Evolutionary conservation across 2,888 invertebrate genomes (phyloP).

Genomic region (Creontiades dilutus): DNA sequence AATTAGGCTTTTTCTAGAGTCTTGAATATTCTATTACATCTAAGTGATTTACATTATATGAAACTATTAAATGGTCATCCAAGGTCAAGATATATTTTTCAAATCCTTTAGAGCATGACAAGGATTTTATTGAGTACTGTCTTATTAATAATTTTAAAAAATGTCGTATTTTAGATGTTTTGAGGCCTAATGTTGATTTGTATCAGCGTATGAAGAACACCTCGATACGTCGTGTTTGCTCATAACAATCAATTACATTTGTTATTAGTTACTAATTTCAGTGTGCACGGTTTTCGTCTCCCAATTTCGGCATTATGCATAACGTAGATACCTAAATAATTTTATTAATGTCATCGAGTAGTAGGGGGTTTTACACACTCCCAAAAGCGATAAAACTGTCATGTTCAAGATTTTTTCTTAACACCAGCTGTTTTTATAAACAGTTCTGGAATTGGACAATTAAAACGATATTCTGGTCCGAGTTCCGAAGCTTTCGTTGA

Average conservation of each 20-base stretch:
- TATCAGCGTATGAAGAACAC: slow-evolving; percentile 1
- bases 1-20: slow-evolving; percentile 44
- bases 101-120: background rate
- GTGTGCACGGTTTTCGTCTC: background rate
- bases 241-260: slow-evolving; percentile 24
- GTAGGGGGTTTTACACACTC: too few relatives aligned
- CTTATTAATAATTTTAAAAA: background rate
- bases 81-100: slow-evolving; percentile 56
- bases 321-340: too few relatives aligned
- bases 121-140: background rate
- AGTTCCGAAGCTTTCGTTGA: too few relatives aligned
- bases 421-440: too few relatives aligned
- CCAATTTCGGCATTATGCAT: too few relatives aligned
- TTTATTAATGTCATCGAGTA: too few relatives aligned
- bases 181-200: slow-evolving; percentile 1
- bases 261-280: background rate
- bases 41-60: background rate
- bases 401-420: too few relatives aligned
- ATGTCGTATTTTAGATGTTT: background rate
- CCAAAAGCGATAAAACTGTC: too few relatives aligned
- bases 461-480: too few relatives aligned
- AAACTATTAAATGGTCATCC: slow-evolving; percentile 20
- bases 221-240: background rate
- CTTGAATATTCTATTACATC: slow-evolving; percentile 23
- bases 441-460: too few relatives aligned